Base-by-base conservation (phyloP, 2,113 vertebrate species). In the Tylochromis polylepis region DNA sequence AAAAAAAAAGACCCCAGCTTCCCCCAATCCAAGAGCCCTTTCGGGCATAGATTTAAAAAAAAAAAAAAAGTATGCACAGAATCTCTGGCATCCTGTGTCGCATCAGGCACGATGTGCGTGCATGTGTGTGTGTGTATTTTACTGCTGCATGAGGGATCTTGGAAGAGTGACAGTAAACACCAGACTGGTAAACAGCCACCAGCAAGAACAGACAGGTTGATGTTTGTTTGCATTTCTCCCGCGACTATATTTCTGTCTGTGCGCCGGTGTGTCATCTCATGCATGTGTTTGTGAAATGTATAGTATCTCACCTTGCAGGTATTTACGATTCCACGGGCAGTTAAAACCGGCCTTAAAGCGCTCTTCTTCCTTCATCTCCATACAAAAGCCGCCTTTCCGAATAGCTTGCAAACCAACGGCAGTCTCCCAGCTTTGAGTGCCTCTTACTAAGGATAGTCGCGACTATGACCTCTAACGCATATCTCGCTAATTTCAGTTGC, bases 201-300 rank as follows among this genome's bases (percentile, higher is more conserved):
- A 95, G 94, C 94, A 92, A 94, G 94, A 96, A 92, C 86, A 92
- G 91, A 93, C 95, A 91, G 90, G 91, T 92, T 94, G 89, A 92
- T 94, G 85, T 92, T 92, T 94, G 91, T 91, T 92, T 93, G 83
- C 81, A 81, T 91, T 91, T 92, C 92, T 88, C 88, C 27, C 3
- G 81, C 65, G 82, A 84, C 85, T 70, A 43, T 90, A 75, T 85
- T 46, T 81, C 14, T 78, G 65, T 85, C 67, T 89, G 59, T 80
- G 70, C 59, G 6, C 31, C 3, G 12, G 41, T 49, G 79, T 81
- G 89, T 88, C 46, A 20, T 9, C 62, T 16, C 6, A 46, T 57
- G 53, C 10, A 38, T 85, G 15, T 58, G 70, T 82, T 16, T 12
- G 31, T 67, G 15, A 53, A 65, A 85, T 60, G 4, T 59, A 49